phyloP scores from a whole-genome alignment of 1,140 invertebrate genomes.

The Polypedilum pembai region DNA sequence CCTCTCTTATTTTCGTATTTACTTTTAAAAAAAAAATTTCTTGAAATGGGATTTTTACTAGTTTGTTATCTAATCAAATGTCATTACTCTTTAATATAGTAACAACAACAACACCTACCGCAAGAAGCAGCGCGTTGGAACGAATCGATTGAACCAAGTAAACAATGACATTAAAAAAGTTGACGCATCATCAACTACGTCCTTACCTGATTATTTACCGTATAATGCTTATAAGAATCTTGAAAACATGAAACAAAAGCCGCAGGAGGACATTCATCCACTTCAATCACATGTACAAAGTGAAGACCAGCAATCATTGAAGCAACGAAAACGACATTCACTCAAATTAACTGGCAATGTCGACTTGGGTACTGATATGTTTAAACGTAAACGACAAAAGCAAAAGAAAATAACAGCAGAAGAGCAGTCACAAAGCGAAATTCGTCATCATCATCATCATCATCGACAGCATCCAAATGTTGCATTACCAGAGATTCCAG shows the following conservation, averaged over 20 bases:
- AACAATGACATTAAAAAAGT: not conserved
- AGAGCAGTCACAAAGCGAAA: not conserved
- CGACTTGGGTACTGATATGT: not conserved
- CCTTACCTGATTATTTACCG: not conserved
- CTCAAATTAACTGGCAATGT: not conserved
- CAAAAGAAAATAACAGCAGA: not conserved
- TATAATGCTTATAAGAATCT: conserved; percentile 2
- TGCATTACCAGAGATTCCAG: not conserved
- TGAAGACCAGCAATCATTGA: not conserved
- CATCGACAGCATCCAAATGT: not conserved
- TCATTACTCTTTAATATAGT: not conserved
- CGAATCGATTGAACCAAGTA: not conserved
- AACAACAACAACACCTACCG: not conserved
- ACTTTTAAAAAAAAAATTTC: too few relatives aligned
- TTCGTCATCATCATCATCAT: conserved; percentile 8
- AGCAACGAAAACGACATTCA: not conserved
- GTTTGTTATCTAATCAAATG: not conserved
- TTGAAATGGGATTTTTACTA: not conserved
- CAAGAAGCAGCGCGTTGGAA: not conserved
- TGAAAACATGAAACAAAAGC: not conserved
- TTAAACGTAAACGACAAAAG: not conserved
- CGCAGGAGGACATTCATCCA: conserved; percentile 20
- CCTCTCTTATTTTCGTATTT: not conserved
- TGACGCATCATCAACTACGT: not conserved
- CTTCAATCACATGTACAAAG: not conserved